A percentile compares a stretch with the other conserved stretches of the same genome.
Conservation (phyloP, 2,888 invertebrate species). For the Rhorus exstirpatorius region DNA sequence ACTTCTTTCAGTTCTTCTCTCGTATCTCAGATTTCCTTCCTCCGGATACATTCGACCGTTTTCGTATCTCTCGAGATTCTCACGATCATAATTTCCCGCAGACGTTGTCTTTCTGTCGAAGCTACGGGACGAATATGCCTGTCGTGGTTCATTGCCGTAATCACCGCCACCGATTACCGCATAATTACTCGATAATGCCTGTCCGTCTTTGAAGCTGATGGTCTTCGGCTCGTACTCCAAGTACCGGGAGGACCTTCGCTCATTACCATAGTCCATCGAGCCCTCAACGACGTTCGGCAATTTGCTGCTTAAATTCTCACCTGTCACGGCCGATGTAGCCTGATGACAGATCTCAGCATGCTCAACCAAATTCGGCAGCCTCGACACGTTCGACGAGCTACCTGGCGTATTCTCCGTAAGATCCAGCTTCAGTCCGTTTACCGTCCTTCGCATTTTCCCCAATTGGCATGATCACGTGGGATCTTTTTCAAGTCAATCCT, state of each 20-base stretch:
- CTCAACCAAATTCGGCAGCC: conserved; percentile 84
- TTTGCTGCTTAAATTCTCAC: conserved; percentile 85
- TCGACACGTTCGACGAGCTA: conserved; percentile 80
- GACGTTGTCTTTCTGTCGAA: conserved; percentile 79
- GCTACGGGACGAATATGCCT: conserved; percentile 67
- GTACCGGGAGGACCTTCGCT: conserved; percentile 85
- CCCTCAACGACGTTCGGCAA: conserved; percentile 85
- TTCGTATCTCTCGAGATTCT: conserved; percentile 82
- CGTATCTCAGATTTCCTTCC: conserved; percentile 80
- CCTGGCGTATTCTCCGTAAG: conserved; percentile 85
- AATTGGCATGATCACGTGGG: conserved; percentile 82
- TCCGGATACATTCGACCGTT: conserved; percentile 82
- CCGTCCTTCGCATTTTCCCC: conserved; percentile 84
- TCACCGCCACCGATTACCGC: conserved; percentile 53
- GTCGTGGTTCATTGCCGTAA: conserved; percentile 59
- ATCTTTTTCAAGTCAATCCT: conserved; percentile 22
- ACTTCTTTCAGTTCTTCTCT: conserved; percentile 78
- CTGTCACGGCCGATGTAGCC: conserved; percentile 71
- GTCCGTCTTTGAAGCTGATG: conserved; percentile 75
- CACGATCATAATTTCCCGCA: conserved; percentile 75
- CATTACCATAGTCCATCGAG: conserved; percentile 86
- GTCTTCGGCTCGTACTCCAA: conserved; percentile 81
- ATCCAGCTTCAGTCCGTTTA: conserved; percentile 84
- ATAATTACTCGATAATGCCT: conserved; percentile 66
- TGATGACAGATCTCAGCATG: conserved; percentile 82